These are phyloP conservation scores for Epinotia demarniana DNA, from an alignment of 2,888 invertebrate species.

Conservation along the genomic window DNA sequence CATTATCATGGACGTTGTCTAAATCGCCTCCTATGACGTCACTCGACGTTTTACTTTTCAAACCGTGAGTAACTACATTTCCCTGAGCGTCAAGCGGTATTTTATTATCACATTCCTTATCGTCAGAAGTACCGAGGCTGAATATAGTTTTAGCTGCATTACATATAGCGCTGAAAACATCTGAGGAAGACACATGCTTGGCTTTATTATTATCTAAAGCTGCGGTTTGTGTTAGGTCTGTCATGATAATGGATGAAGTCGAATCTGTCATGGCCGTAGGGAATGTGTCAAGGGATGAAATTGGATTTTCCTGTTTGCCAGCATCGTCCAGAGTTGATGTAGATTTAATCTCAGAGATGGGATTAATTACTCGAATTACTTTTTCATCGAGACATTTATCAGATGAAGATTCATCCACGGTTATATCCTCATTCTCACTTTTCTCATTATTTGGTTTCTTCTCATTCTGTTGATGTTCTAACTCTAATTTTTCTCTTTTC, in stretches of 20 bases:
- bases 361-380: constrained; percentile 44
- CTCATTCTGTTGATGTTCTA: constrained; percentile 65
- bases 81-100: constrained; percentile 72
- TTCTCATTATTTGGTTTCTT: constrained; percentile 47
- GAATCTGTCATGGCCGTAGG: constrained; percentile 50
- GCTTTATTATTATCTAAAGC: constrained; percentile 54
- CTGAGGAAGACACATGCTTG: constrained; percentile 59
- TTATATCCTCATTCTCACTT: constrained; percentile 69
- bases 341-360: background rate
- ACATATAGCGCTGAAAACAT: constrained; percentile 69
- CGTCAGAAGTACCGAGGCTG: constrained; percentile 58
- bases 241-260: constrained; percentile 48
- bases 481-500: constrained; percentile 81
- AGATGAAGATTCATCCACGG: constrained; percentile 64
- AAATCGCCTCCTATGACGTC: constrained; percentile 68
- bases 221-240: constrained; percentile 46
- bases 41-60: constrained; percentile 64
- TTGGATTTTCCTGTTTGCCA: constrained; percentile 49
- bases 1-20: constrained; percentile 62
- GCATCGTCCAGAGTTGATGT: constrained; percentile 35
- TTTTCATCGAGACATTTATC: constrained; percentile 54
- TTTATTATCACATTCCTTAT: constrained; percentile 66
- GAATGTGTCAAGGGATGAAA: constrained; percentile 6
- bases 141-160: constrained; percentile 73
- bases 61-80: constrained; percentile 59